phyloP scores from a whole-genome alignment of 2,797 vertebrate genomes.

The Spinibarbus caldwelli region DNA sequence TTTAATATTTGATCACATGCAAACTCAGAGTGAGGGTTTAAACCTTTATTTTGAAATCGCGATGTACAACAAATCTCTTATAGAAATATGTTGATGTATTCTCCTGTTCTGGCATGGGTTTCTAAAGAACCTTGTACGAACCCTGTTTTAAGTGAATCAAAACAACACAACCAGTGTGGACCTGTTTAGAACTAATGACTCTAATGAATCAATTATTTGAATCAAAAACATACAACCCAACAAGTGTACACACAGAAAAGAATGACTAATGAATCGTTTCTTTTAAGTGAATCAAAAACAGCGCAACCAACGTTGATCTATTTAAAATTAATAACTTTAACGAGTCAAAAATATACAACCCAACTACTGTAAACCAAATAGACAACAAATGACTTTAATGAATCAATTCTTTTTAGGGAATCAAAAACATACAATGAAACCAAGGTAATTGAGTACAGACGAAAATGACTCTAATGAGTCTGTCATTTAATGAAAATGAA shows the following conservation, averaged over 20 bases:
- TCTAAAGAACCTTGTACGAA: too few species aligned
- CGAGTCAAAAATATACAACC: not conserved
- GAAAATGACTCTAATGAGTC: not conserved
- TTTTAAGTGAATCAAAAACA: not conserved
- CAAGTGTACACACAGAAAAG: not conserved
- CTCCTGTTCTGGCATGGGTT: too few species aligned
- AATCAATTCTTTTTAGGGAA: not conserved
- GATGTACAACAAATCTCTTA: too few species aligned
- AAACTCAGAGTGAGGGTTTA: too few species aligned
- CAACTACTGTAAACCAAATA: not conserved
- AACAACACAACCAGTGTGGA: not conserved
- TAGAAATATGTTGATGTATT: too few species aligned
- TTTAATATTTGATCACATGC: too few species aligned
- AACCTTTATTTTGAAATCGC: too few species aligned
- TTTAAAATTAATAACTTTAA: not conserved
- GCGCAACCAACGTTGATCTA: not conserved
- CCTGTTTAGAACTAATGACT: not conserved
- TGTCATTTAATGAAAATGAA: not conserved
- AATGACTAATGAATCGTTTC: not conserved
- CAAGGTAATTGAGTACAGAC: not conserved
- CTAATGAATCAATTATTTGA: not conserved
- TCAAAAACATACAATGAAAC: not conserved
- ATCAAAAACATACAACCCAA: not conserved
- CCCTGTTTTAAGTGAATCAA: not conserved
- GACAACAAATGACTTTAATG: not conserved